Base-by-base conservation (phyloP, 2,113 vertebrate genomes). In the Paracanthobrama guichenoti region DNA sequence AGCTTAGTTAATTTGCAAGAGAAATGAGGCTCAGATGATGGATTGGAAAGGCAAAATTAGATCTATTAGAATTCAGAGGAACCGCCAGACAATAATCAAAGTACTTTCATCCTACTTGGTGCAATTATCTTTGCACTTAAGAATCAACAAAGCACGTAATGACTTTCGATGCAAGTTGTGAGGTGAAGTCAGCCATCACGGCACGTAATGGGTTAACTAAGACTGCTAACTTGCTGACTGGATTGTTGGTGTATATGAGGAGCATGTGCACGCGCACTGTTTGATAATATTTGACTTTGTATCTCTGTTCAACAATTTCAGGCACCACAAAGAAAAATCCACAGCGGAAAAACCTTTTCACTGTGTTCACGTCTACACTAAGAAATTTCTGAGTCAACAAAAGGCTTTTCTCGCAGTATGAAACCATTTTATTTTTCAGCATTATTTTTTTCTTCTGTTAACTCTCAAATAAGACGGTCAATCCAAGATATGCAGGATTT, bases 101-200 rank as follows among this genome's bases (percentile, higher is more conserved):
- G 92, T 89, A 92, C 92, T 95, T 96, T 95, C 92, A 93, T 93
- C 94, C 94, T 96, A 95, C 95, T 95, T 95, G 93, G 93, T 93
- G 94, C 94, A 97, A 97, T 97, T 96, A 97, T 94, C 94, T 93
- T 94, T 94, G 94, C 93, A 95, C 95, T 96, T 96, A 95, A 96
- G 94, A 97, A 96, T 96, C 96, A 97, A 96, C 96, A 97, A 97
- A 96, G 96, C 96, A 96, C 94, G 95, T 96, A 96, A 97, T 96
- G 94, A 96, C 94, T 90, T 78, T 88, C 83, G 86, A 90, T 67
- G 57, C 67, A 89, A 78, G 44, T 66, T 35, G 67, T 24, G 73
- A 42, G 50, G 28, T 66, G 44, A 18, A 83, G 60, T 53, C 83
- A 79, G 48, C 31, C 57, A 48, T 73, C 55, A 62, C 59, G 28